A percentile compares a stretch with the other conserved stretches of the same genome.
phyloP scores from a whole-genome alignment of 2,113 vertebrate genomes.

The Ahaetulla prasina region DNA sequence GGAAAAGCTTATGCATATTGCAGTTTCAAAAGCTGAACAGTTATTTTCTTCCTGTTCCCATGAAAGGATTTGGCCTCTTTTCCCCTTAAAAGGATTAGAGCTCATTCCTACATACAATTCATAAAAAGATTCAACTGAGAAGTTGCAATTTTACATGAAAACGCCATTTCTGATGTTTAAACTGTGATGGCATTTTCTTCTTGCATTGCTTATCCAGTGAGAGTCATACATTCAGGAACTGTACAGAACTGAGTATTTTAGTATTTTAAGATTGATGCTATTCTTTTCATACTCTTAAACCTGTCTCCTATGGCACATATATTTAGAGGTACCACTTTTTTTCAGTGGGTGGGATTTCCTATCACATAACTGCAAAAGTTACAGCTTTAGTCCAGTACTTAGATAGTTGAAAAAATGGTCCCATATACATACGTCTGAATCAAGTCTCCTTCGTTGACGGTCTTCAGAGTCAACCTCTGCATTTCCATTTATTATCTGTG shows the following conservation, averaged over 20 bases:
- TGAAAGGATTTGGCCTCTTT: background rate
- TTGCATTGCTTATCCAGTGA: background rate
- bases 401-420: background rate
- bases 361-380: background rate
- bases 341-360: background rate
- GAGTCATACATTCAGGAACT: background rate
- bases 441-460: conserved; percentile 68
- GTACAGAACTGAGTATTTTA: background rate
- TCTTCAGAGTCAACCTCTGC: conserved; percentile 73
- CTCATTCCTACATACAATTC: background rate
- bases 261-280: background rate
- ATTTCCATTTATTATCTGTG: conserved; percentile 74
- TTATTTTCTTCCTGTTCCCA: background rate
- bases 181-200: background rate
- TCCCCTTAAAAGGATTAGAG: background rate
- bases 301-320: background rate
- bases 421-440: conserved; percentile 68
- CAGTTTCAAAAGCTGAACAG: background rate
- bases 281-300: background rate
- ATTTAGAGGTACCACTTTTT: background rate
- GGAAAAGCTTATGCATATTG: background rate
- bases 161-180: background rate
- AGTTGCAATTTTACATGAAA: background rate
- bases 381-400: background rate
- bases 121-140: background rate